Conservation (phyloP, 2,888 invertebrate genomes). For the Crematogaster levior region DNA sequence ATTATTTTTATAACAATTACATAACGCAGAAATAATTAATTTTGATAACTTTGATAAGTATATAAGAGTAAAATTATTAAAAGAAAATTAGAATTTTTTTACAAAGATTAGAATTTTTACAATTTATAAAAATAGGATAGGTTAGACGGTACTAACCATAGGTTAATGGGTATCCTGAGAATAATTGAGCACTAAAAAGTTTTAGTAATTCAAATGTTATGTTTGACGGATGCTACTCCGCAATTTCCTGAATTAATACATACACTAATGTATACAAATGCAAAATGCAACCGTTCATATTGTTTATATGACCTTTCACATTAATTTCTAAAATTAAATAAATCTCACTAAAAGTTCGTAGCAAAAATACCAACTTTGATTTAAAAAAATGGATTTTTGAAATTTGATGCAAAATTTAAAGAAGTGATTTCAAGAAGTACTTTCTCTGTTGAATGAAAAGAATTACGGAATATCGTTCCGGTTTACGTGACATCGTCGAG, state of each 20-base stretch:
- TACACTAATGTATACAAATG: neutral
- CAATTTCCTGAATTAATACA: neutral
- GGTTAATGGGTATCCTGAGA: too few species aligned
- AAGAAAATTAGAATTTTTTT: neutral
- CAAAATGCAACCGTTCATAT: neutral
- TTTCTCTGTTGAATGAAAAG: neutral
- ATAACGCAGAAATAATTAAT: neutral
- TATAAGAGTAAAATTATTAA: neutral
- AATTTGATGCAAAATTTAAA: neutral
- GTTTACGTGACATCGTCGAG: neutral
- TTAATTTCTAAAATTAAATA: neutral
- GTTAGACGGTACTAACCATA: too few species aligned
- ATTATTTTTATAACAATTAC: neutral
- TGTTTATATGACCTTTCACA: neutral
- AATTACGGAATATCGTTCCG: neutral
- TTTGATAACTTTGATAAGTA: neutral
- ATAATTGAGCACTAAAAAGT: neutral
- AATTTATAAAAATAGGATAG: neutral
- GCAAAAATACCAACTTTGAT: neutral
- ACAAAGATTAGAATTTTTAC: too few species aligned
- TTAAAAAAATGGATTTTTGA: neutral
- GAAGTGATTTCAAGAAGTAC: neutral
- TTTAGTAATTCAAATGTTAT: neutral
- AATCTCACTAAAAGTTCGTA: neutral
- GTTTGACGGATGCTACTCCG: neutral